These are phyloP conservation scores for Bubo scandiacus DNA, from an alignment of 2,113 vertebrate genomes.

Conservation along the genomic window DNA sequence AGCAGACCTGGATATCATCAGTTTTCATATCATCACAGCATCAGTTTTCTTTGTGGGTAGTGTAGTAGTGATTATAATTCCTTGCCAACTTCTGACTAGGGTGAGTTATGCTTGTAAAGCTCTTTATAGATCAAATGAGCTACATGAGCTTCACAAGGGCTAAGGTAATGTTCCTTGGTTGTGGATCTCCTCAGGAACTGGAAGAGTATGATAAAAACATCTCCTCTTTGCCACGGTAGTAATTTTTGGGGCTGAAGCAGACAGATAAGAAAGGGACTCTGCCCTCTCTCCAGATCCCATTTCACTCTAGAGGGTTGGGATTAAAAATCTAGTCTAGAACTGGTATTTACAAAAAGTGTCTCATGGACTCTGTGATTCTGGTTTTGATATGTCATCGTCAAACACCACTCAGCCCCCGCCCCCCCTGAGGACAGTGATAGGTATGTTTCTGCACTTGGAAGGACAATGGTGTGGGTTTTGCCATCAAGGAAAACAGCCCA, in stretches of 20 bases:
- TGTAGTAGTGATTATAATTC: not conserved
- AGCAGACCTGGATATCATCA: not conserved
- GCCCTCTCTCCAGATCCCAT: not conserved
- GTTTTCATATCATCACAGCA: not conserved
- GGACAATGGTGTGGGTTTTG: not conserved
- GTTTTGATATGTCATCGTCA: not conserved
- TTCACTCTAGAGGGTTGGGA: not conserved
- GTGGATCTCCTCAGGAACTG: not conserved
- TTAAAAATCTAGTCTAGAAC: not conserved
- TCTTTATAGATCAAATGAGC: not conserved
- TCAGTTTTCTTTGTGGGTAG: not conserved
- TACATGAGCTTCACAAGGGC: not conserved
- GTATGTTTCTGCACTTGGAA: not conserved
- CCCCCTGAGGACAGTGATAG: not conserved
- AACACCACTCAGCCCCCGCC: fast-evolving
- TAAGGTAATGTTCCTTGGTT: not conserved
- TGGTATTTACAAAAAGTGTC: not conserved
- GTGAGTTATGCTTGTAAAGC: not conserved
- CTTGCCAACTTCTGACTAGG: not conserved
- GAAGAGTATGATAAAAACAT: not conserved
- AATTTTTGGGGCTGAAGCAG: not conserved
- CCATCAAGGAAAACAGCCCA: not conserved
- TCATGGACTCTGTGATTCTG: not conserved
- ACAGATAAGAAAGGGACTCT: not conserved
- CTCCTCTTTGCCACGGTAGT: not conserved